These are phyloP conservation scores for Tridacna gigas DNA, from an alignment of 2,888 invertebrate genomes.

Conservation along the genomic window DNA sequence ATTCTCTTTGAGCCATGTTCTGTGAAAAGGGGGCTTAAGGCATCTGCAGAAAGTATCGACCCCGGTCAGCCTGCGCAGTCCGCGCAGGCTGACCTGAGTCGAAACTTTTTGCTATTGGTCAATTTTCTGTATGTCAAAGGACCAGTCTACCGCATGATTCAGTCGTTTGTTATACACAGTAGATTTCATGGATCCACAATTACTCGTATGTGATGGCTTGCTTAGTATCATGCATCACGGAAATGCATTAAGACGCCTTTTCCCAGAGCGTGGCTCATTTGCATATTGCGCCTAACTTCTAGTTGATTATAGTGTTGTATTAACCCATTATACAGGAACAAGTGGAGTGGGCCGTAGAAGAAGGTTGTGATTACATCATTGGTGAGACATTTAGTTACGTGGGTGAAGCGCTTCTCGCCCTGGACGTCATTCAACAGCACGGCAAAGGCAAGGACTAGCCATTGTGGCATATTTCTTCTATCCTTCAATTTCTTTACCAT, in stretches of 20 bases:
- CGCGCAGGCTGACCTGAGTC: too few species aligned
- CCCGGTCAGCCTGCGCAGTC: too few species aligned
- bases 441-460: constrained; percentile 71
- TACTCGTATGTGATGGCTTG: neutral
- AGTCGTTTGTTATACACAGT: too few species aligned
- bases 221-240: neutral
- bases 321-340: constrained; percentile 74
- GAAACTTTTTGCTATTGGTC: too few species aligned
- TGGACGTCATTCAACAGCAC: constrained; percentile 78
- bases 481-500: too few species aligned
- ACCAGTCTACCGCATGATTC: too few species aligned
- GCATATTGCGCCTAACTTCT: too few species aligned
- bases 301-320: neutral
- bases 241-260: neutral
- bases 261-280: neutral
- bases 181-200: neutral
- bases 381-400: constrained; percentile 80
- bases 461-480: too few species aligned
- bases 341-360: constrained; percentile 81
- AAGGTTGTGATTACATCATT: constrained; percentile 81
- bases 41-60: too few species aligned
- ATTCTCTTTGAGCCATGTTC: too few species aligned
- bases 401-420: constrained; percentile 80
- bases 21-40: too few species aligned
- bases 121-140: too few species aligned